Evolutionary conservation across 64 coral and sea anemone genomes (phyloP).

Genomic region (Acropora yongei): DNA sequence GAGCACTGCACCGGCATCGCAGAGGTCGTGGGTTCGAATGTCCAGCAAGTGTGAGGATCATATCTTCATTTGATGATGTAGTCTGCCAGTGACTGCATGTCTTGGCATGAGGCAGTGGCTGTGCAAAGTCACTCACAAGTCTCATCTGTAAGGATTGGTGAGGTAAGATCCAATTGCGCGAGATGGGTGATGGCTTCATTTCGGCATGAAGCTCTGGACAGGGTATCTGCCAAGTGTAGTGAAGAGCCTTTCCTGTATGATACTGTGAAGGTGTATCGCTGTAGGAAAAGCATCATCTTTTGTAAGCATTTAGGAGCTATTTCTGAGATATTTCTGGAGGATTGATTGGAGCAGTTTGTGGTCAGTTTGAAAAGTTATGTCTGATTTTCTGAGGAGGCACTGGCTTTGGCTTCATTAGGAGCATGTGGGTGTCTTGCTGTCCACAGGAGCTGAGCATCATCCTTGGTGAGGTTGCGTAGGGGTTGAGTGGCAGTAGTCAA

Average conservation of each 20-base stretch:
- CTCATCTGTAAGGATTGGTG: constrained; percentile 33
- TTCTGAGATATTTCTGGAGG: constrained; percentile 43
- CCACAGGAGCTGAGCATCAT: constrained; percentile 33
- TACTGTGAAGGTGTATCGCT: too few species aligned
- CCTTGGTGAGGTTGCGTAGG: neutral
- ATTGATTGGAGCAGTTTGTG: constrained; percentile 7
- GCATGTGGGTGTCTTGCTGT: constrained; percentile 59
- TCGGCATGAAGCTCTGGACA: constrained; percentile 47
- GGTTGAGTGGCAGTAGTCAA: constrained; percentile 55
- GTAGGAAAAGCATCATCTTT: neutral
- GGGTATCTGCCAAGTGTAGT: constrained; percentile 42
- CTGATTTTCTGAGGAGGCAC: constrained; percentile 53
- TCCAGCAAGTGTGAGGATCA: too few species aligned
- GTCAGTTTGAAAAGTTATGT: constrained; percentile 43
- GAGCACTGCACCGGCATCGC: too few species aligned
- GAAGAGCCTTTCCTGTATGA: too few species aligned
- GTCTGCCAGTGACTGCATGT: constrained; percentile 54
- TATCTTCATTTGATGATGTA: neutral
- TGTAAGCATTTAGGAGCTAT: constrained; percentile 41
- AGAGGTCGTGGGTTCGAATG: too few species aligned
- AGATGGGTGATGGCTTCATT: constrained; percentile 22
- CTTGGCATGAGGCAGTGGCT: constrained; percentile 55
- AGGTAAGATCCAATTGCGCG: constrained; percentile 15
- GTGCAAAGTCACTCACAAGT: constrained; percentile 48
- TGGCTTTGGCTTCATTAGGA: constrained; percentile 57